A percentile compares a stretch with the other conserved stretches of the same genome.
phyloP scores from a whole-genome alignment of 2,113 vertebrate genomes.

The Sporophila hypoxantha region DNA sequence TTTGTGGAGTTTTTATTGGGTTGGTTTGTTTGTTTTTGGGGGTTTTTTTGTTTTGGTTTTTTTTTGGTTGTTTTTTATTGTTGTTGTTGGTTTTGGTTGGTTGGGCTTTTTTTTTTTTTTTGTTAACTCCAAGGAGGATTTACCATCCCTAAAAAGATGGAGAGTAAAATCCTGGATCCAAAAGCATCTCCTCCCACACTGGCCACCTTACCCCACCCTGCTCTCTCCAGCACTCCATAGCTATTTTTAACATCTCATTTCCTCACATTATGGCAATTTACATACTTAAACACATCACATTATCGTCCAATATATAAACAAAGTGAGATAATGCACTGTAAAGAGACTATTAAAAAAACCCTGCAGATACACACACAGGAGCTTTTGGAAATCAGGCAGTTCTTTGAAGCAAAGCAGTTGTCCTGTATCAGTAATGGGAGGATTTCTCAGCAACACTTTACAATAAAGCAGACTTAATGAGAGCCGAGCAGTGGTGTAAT shows the following conservation, averaged over 20 bases:
- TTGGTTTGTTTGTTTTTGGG: not conserved
- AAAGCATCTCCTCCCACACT: conserved; percentile 10
- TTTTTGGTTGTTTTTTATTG: not conserved
- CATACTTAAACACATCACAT: conserved; percentile 69
- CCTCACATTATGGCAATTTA: conserved; percentile 70
- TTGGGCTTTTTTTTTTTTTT: not conserved
- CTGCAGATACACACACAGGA: conserved; percentile 44
- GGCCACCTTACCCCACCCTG: conserved; percentile 2
- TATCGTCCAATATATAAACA: conserved; percentile 64
- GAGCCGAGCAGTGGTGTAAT: conserved; percentile 60
- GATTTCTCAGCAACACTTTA: conserved; percentile 72
- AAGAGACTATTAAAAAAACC: conserved; percentile 46
- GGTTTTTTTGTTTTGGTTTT: not conserved
- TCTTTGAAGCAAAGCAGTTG: conserved; percentile 71
- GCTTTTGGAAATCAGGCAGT: conserved; percentile 68
- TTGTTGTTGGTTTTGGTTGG: not conserved
- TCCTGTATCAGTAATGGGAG: conserved; percentile 67
- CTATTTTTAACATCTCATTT: conserved; percentile 75
- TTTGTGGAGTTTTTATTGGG: too few relatives aligned
- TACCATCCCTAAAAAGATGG: not conserved
- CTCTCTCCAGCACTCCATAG: not conserved
- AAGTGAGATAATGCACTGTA: conserved; percentile 66
- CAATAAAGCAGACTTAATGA: conserved; percentile 78
- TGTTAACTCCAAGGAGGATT: not conserved
- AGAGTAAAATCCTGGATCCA: not conserved